phyloP scores from a whole-genome alignment of 2,113 vertebrate genomes.

The Anolis sagrei region DNA sequence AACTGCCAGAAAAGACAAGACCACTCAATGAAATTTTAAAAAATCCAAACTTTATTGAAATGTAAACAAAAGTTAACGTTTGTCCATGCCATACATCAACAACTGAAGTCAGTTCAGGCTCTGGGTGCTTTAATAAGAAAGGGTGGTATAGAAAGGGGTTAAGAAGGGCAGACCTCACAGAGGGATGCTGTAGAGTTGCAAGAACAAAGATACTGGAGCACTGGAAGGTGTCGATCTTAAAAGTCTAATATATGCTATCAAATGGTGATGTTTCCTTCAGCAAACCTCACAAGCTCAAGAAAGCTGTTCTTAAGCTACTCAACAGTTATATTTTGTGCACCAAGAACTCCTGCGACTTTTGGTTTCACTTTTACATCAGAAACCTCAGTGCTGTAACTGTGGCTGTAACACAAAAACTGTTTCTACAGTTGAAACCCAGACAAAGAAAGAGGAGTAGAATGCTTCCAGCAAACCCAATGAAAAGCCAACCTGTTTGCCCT shows the following conservation, averaged over 20 bases:
- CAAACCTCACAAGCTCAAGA: background rate
- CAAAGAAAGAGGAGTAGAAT: background rate
- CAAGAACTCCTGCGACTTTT: background rate
- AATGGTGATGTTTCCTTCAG: background rate
- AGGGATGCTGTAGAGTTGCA: background rate
- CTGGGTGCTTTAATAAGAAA: background rate
- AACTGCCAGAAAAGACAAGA: background rate
- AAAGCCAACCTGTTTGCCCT: background rate
- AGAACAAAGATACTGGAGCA: background rate
- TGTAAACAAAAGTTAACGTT: slow-evolving; percentile 28
- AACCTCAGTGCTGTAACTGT: background rate
- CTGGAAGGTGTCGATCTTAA: background rate
- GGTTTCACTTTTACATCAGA: background rate
- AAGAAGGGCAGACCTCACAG: background rate
- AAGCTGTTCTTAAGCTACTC: background rate
- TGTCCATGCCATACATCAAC: slow-evolving; percentile 20
- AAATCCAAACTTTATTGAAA: slow-evolving; percentile 46
- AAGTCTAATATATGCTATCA: background rate
- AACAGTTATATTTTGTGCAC: background rate
- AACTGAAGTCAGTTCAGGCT: background rate
- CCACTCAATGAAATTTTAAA: slow-evolving; percentile 5
- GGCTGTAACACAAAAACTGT: background rate
- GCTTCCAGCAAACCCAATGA: background rate
- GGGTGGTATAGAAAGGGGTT: background rate
- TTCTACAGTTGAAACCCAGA: background rate